Percentiles rank a stretch among this genome's conserved stretches.
phyloP scores from a whole-genome alignment of 2,888 invertebrate species.

The Drosophila rellima region DNA sequence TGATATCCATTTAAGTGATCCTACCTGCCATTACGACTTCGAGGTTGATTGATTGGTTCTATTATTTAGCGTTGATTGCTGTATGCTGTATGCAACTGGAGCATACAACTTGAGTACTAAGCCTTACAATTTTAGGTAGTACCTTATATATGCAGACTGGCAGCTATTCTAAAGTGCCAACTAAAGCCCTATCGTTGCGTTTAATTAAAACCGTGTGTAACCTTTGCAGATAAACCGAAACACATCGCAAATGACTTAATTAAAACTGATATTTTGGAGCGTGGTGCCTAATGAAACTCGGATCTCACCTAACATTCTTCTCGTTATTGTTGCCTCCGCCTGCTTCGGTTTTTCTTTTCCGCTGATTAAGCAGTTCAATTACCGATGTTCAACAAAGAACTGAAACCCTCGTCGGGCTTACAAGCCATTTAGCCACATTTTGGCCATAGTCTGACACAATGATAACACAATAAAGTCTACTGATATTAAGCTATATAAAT shows the following conservation, averaged over 20 bases:
- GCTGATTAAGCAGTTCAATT: constrained; percentile 9
- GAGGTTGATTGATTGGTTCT: constrained; percentile 15
- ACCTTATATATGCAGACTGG: constrained; percentile 57
- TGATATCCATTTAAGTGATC: constrained; percentile 28
- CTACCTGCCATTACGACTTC: constrained; percentile 51
- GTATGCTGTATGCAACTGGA: constrained; percentile 44
- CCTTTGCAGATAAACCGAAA: constrained; percentile 57
- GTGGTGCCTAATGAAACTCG: constrained; percentile 28
- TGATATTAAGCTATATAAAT: constrained; percentile 27
- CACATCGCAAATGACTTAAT: constrained; percentile 55
- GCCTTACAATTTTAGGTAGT: constrained; percentile 24
- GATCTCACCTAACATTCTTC: constrained; percentile 48
- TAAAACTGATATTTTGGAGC: constrained; percentile 52
- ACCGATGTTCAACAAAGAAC: background rate
- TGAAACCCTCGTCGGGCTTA: background rate
- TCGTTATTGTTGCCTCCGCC: constrained; percentile 16
- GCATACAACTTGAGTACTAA: constrained; percentile 52
- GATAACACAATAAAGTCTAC: background rate
- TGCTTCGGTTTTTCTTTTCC: background rate
- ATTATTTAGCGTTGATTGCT: constrained; percentile 28
- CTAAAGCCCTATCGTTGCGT: constrained; percentile 43
- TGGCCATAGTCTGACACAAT: background rate
- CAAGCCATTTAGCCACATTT: constrained; percentile 16
- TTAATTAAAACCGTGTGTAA: constrained; percentile 70
- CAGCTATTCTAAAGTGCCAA: constrained; percentile 12